Evolutionary conservation across 2,888 invertebrate genomes (phyloP).

Genomic region (Papilio elwesi): DNA sequence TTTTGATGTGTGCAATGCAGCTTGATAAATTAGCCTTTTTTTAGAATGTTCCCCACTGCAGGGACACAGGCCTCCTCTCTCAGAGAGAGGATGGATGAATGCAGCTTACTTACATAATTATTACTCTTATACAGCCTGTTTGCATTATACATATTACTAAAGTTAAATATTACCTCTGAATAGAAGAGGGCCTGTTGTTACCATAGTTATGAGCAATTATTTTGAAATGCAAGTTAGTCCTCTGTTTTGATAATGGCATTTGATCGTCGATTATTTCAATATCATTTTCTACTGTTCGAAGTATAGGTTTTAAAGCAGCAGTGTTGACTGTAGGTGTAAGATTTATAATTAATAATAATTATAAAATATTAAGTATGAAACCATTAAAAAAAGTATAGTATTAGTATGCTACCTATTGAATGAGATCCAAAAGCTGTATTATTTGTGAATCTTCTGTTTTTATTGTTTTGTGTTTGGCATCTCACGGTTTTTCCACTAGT

Average conservation of each 20-base stretch:
- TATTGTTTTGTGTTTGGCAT: constrained; percentile 45
- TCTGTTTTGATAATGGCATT: constrained; percentile 55
- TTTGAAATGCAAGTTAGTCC: constrained; percentile 73
- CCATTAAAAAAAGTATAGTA: too few species aligned
- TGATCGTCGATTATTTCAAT: constrained; percentile 71
- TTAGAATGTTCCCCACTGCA: too few species aligned
- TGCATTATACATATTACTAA: constrained; percentile 4
- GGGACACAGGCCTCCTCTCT: too few species aligned
- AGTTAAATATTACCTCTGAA: constrained; percentile 54
- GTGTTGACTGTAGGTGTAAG: constrained; percentile 50
- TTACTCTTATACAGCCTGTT: too few species aligned
- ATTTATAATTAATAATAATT: background rate
- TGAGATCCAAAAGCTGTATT: constrained; percentile 56
- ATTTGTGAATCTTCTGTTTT: constrained; percentile 57
- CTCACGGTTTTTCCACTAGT: constrained; percentile 44
- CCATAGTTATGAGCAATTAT: constrained; percentile 76
- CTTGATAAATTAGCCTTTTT: too few species aligned
- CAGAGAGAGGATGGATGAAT: too few species aligned
- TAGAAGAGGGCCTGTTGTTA: constrained; percentile 52
- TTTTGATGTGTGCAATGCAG: too few species aligned
- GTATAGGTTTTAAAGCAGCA: constrained; percentile 66
- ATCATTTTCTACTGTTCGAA: constrained; percentile 78
- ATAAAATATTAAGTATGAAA: background rate
- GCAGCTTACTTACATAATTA: too few species aligned
- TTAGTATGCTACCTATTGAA: constrained; percentile 30